Conservation (phyloP, 2,113 vertebrate genomes). For the Scatophagus argus region DNA sequence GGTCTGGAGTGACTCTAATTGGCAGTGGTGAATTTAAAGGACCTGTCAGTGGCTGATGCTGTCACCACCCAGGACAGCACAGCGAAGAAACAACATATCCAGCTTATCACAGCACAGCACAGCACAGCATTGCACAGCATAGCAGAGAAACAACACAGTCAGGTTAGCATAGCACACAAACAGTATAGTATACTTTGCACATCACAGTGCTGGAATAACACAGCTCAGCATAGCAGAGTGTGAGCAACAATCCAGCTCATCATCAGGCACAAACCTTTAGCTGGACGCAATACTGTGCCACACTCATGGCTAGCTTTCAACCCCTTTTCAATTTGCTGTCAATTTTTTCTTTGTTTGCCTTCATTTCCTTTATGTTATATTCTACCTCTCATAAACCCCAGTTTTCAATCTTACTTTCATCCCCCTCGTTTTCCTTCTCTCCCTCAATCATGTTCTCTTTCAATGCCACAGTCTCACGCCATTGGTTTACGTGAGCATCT, state of each 20-base stretch:
- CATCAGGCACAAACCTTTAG: slow-evolving; percentile 13
- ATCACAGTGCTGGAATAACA: slow-evolving; percentile 45
- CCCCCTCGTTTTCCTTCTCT: slow-evolving; percentile 2
- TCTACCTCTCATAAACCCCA: slow-evolving; percentile 1
- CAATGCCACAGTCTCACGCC: slow-evolving; percentile 21
- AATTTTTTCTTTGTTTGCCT: not conserved
- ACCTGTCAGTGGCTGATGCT: slow-evolving; percentile 80
- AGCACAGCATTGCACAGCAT: slow-evolving; percentile 38
- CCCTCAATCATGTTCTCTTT: slow-evolving; percentile 18
- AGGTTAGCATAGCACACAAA: slow-evolving; percentile 52
- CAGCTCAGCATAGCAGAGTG: slow-evolving; percentile 26
- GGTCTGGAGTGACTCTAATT: slow-evolving; percentile 86
- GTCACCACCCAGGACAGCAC: slow-evolving; percentile 77
- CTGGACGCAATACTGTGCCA: slow-evolving; percentile 7
- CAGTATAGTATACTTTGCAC: slow-evolving; percentile 41
- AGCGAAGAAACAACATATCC: slow-evolving; percentile 77
- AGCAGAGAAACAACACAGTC: slow-evolving; percentile 40
- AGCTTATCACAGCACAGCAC: slow-evolving; percentile 54
- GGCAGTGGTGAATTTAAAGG: slow-evolving; percentile 85
- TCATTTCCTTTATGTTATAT: slow-evolving; percentile 13
- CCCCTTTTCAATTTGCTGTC: not conserved
- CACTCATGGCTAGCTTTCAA: not conserved
- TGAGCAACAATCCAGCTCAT: slow-evolving; percentile 27
- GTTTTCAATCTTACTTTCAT: not conserved
- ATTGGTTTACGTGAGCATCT: slow-evolving; percentile 62